Evolutionary conservation across 2,797 vertebrate species (phyloP).

Genomic region (Novumbra hubbsi): DNA sequence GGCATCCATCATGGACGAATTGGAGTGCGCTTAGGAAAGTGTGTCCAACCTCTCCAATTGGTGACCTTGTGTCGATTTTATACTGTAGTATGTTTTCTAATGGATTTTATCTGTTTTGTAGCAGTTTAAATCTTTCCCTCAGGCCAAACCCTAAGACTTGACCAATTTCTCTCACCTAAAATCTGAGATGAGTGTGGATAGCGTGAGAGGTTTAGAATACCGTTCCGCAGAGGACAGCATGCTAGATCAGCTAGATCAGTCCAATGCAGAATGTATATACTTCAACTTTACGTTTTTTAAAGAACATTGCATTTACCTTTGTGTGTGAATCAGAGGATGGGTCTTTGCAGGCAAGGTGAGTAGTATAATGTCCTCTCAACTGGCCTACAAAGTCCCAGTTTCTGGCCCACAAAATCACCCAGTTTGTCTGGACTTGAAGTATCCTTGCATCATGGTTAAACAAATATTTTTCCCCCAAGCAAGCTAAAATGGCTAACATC

Average conservation of each 20-base stretch:
- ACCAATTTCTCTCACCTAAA: background rate
- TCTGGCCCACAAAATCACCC: conserved; percentile 70
- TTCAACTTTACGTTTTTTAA: too few relatives aligned
- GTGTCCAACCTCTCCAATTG: background rate
- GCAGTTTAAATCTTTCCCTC: background rate
- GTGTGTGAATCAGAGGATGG: conserved; percentile 58
- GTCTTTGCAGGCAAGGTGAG: conserved; percentile 86
- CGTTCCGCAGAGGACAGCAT: background rate
- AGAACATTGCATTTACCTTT: conserved; percentile 59
- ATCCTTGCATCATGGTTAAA: too few relatives aligned
- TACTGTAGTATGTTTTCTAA: background rate
- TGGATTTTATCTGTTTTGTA: too few relatives aligned
- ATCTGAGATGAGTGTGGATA: background rate
- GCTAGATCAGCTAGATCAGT: background rate
- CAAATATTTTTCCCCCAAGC: too few relatives aligned
- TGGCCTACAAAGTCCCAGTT: conserved; percentile 92
- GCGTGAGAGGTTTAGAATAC: background rate
- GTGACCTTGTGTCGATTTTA: background rate
- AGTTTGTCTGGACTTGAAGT: background rate
- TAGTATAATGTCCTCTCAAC: conserved; percentile 73
- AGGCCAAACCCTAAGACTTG: background rate
- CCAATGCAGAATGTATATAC: background rate
- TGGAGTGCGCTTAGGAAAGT: background rate
- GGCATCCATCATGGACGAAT: background rate
- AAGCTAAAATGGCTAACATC: too few relatives aligned